Evolutionary conservation across 2,113 vertebrate genomes (phyloP), one percentile per base, ranked within the genome.

Genomic region (Pseudonaja textilis): DNA sequence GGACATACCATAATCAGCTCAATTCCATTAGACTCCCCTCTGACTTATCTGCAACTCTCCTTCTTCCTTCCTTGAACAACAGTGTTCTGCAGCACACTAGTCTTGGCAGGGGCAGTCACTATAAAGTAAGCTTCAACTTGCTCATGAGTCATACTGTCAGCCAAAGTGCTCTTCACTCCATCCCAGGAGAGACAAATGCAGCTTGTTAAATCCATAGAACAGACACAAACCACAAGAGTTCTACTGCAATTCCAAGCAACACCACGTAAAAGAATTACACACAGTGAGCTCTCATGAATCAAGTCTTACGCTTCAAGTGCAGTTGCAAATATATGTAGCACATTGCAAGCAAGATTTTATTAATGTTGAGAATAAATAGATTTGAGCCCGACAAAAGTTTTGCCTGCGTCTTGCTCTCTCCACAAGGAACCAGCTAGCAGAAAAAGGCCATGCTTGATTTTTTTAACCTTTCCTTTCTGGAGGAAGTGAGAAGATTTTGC

Each of bases 101-200:
- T 94, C 96, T 97, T 96, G 96, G 96, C 95, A 96, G 93, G 88
- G 90, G 54, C 14, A 56, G 54, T 69, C 59, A 88, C 91, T 86
- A 90, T 47, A 90, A 96, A 88, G 92, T 69, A 91, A 96, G 91
- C 47, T 88, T 52, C 85, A 42, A 92, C 0, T 2, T 86, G 88
- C 94, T 95, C 0, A 2, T 94, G 91, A 94, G 92, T 95, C 55
- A 57, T 89, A 92, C 85, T 93, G 92, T 89, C 87, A 93, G 87
- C 52, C 87, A 42, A n/a, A 89, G 91, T 18, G 55, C 55, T 89
- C 86, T 29, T 89, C 57, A 92, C n/a, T 18, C 90, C 42, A 57
- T 0, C 22, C 57, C 3, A 0, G 4, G 23, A 0, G 0, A 91
- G 59, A 93, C 0, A 18, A 91, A 29, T 42, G 1, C 0, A 0